These are phyloP conservation scores for Heteractis magnifica DNA, from an alignment of 92 coral and sea anemone genomes.

Conservation along the genomic window DNA sequence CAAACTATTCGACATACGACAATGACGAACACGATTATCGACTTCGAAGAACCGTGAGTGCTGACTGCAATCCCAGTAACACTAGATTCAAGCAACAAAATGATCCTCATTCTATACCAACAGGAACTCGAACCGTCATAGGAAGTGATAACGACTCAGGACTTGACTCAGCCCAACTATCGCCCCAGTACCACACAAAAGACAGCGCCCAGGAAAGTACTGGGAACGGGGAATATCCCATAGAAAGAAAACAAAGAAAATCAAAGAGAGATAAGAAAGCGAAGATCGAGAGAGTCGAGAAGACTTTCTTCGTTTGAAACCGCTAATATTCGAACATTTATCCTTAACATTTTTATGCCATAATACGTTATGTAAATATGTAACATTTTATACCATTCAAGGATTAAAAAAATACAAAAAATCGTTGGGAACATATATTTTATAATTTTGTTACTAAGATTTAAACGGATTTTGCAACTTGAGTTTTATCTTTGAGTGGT, in stretches of 20 bases:
- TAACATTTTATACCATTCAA: no score
- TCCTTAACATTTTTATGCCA: no score
- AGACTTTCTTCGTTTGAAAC: conserved; percentile 67
- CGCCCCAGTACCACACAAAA: conserved; percentile 15
- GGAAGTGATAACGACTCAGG: conserved; percentile 28
- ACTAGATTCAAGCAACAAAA: background rate
- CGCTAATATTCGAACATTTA: background rate
- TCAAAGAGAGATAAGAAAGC: conserved; percentile 45
- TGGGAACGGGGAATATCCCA: conserved; percentile 6
- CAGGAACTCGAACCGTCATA: conserved; percentile 13
- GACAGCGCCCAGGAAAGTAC: conserved; percentile 1
- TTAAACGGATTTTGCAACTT: no score
- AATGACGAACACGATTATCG: background rate
- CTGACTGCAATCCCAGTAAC: conserved; percentile 1
- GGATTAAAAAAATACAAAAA: no score
- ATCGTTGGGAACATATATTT: no score
- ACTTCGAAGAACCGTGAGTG: background rate
- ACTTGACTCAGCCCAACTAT: conserved; percentile 11
- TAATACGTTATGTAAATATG: no score
- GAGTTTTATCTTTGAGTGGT: no score
- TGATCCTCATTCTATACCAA: conserved; percentile 1
- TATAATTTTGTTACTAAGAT: no score
- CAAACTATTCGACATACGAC: background rate
- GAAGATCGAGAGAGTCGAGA: conserved; percentile 60
- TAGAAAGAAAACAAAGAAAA: conserved; percentile 28